Conservation (phyloP, 2,113 vertebrate genomes). For the Naja naja region DNA sequence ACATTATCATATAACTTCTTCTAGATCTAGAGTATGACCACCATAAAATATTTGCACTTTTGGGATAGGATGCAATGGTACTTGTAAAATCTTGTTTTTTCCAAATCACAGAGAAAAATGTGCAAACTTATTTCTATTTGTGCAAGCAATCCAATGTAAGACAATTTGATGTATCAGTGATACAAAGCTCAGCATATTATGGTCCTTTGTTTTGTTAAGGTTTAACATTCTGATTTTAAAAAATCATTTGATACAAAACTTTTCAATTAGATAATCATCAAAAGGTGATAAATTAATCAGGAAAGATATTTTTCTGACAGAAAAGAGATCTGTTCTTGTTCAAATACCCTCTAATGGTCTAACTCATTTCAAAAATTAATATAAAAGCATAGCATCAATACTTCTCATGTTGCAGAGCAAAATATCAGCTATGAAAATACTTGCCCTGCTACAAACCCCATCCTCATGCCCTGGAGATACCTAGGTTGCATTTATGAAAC, state of each 20-base stretch:
- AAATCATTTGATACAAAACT: neutral
- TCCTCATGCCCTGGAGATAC: neutral
- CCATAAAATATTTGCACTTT: neutral
- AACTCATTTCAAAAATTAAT: neutral
- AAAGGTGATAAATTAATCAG: neutral
- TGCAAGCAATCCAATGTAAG: neutral
- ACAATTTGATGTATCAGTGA: neutral
- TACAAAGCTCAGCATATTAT: neutral
- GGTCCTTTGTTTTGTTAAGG: neutral
- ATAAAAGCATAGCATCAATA: neutral
- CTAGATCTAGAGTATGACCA: neutral
- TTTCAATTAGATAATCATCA: neutral
- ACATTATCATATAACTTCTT: neutral
- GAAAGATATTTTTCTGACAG: neutral
- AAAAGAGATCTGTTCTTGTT: neutral
- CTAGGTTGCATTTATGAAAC: neutral
- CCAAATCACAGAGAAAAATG: neutral
- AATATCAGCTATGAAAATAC: neutral
- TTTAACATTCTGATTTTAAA: neutral
- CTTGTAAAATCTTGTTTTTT: neutral
- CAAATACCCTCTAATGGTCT: neutral
- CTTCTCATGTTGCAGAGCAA: neutral
- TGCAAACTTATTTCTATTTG: neutral
- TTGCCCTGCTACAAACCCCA: neutral
- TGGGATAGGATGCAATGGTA: neutral